Evolutionary conservation across 2,797 vertebrate genomes (phyloP), one percentile per base, ranked within the genome.

Genomic region (Falco rusticolus): DNA sequence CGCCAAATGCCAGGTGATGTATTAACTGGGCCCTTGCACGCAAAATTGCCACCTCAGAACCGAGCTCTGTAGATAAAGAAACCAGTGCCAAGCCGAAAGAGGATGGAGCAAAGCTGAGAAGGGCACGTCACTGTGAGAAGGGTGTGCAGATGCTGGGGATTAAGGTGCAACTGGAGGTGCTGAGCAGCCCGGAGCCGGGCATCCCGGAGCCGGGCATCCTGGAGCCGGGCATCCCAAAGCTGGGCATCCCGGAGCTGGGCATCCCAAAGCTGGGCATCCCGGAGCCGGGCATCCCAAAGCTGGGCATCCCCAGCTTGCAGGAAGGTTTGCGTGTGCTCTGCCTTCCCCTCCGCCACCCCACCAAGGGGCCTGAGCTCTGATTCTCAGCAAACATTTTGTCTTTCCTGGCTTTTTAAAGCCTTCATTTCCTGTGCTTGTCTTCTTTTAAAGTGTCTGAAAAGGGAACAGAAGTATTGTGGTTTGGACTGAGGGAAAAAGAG

Each of bases 261-360:
- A 37, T 37, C 37, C 39, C 39, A 4, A 4, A 39, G 39, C 39
- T 39, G 11, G 39, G 39, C 39, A 39, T 39, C 39, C 39, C 11
- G 39, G 39, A 39, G 39, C 39, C 5, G 5, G 39, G 39, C 34
- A 37, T 37, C 34, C 34, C 34, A 37, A 37, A 37, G 59, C 19
- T 0, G 0, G 61, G 61, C 50, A 71, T 18, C 39, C 2, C 7
- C 45, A 82, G 31, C 50, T 75, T 10, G 0, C n/a, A 56, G 43
- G 0, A 9, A 78, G 48, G 60, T 17, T 26, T 77, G 45, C 7
- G 4, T 11, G 20, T 50, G 17, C 45, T 90, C 34, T 87, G 34
- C 56, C 20, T 74, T 90, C 31, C 16, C 9, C 14, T 1, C 4
- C 0, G 2, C 14, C 3, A 3, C 10, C 5, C 17, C 7, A 33